These are phyloP conservation scores for Dendrophyllia cribrosa DNA, from an alignment of 64 coral and sea anemone genomes.

Conservation along the genomic window DNA sequence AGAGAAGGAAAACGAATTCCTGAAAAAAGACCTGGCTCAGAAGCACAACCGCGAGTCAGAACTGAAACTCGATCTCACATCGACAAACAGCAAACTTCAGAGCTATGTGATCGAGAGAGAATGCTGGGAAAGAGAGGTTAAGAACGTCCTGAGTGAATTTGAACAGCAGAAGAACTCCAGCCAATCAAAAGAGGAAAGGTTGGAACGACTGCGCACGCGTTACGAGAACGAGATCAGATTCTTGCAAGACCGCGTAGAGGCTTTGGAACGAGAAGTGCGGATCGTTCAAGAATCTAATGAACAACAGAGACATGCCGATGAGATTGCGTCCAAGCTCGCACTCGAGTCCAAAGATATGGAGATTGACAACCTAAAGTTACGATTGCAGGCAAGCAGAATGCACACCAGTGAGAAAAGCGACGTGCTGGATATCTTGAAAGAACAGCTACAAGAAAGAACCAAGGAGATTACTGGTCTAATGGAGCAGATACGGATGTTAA, in stretches of 20 bases:
- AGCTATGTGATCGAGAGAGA: constrained; percentile 92
- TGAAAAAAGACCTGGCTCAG: constrained; percentile 79
- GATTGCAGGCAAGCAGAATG: constrained; percentile 80
- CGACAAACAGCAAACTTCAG: constrained; percentile 92
- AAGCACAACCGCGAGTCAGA: constrained; percentile 81
- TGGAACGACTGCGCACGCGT: constrained; percentile 78
- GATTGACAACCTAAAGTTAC: constrained; percentile 83
- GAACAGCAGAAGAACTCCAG: constrained; percentile 88
- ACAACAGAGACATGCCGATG: constrained; percentile 93
- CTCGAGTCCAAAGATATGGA: constrained; percentile 96
- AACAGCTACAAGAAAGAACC: constrained; percentile 72
- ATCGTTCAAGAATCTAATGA: constrained; percentile 78
- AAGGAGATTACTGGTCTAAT: constrained; percentile 84
- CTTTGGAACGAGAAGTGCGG: constrained; percentile 77
- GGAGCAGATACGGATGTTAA: constrained; percentile 82
- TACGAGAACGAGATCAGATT: constrained; percentile 92
- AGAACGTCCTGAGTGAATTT: constrained; percentile 82
- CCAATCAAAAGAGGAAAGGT: constrained; percentile 76
- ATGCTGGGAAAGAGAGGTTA: constrained; percentile 92
- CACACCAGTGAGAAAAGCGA: constrained; percentile 66
- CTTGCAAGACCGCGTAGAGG: constrained; percentile 72
- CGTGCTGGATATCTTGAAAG: constrained; percentile 87
- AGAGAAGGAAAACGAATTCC: constrained; percentile 87
- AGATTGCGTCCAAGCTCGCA: constrained; percentile 73
- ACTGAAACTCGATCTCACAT: constrained; percentile 82